These are phyloP conservation scores for Eubasilissa regina DNA, from an alignment of 1,140 invertebrate genomes.

Conservation along the genomic window DNA sequence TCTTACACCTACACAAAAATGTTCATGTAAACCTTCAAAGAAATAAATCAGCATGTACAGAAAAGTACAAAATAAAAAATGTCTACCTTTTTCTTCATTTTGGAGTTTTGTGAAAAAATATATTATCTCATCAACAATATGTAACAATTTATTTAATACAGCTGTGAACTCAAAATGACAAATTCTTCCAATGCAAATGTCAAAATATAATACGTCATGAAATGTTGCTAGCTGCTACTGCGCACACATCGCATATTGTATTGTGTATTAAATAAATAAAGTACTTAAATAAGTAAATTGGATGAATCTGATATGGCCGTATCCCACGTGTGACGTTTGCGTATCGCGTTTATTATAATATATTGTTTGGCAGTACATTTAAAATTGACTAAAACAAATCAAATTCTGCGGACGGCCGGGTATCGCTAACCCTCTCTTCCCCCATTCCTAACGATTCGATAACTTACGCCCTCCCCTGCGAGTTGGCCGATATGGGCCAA, in stretches of 20 bases:
- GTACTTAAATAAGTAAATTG: neutral
- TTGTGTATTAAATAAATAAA: neutral
- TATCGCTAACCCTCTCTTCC: too few relatives aligned
- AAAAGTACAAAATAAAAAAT: neutral
- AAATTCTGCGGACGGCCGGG: too few relatives aligned
- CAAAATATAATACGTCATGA: conserved; percentile 49
- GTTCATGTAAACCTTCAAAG: neutral
- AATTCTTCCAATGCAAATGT: conserved; percentile 38
- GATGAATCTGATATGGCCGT: too few relatives aligned
- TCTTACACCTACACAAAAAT: neutral
- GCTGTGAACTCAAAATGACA: conserved; percentile 26
- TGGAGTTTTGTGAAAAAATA: conserved; percentile 52
- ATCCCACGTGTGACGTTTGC: too few relatives aligned
- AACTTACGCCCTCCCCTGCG: too few relatives aligned
- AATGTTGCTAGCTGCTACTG: conserved; percentile 32
- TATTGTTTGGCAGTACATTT: too few relatives aligned
- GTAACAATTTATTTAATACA: conserved; percentile 41
- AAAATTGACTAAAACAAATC: too few relatives aligned
- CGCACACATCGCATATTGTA: neutral
- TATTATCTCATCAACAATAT: conserved; percentile 35
- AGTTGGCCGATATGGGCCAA: too few relatives aligned
- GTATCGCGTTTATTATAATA: too few relatives aligned
- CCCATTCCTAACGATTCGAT: too few relatives aligned
- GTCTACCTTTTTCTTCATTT: conserved; percentile 71
- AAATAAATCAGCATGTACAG: neutral